Base-by-base conservation (phyloP, 2,113 vertebrate species). In the Pygoscelis adeliae region DNA sequence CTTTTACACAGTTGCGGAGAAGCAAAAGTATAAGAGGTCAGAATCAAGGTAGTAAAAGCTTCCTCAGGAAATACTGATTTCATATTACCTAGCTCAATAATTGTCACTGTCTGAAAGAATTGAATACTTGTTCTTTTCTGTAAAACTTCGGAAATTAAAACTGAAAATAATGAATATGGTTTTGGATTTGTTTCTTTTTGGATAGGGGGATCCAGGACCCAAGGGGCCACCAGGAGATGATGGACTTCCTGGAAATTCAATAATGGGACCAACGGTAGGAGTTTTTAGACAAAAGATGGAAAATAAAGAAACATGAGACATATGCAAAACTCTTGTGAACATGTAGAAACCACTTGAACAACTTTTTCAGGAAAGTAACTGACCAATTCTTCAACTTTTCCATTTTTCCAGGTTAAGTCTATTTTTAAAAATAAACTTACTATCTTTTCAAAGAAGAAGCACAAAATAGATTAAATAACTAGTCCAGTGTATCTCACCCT, bases 221-320 rank as follows among this genome's bases (percentile, higher is more conserved):
- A 82, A 46, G 11, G 98, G 98, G 11, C 40, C 94, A 27, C 93
- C 88, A 0, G 98, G 98, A 93, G 93, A 93, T 38, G 90, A 96
- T 89, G 98, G 98, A 92, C 82, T 42, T 91, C 97, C 97, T 81
- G 98, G 98, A 74, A 61, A 97, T 93, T 97, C 97, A 95, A 78
- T 98, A 95, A 94, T 96, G 93, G 98, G 98, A 94, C 97, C 97
- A 79, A 96, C 12, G 96, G 98, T 98, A 98, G 12, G 86, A 34
- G 30, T 4, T 65, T 79, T n/a, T 34, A 69, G 38, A 44, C 21
- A 76, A 76, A 89, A 90, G 11, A n/a, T 70, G 20, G 20, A 70
- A 78, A 80, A 50, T 29, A 77, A 88, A 83, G 38, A 79, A 88
- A 40, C 3, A 3, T 16, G 17, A 76, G 22, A 89, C 3, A 5